These are phyloP conservation scores for Erythrolamprus reginae DNA, from an alignment of 2,113 vertebrate genomes.

Conservation along the genomic window DNA sequence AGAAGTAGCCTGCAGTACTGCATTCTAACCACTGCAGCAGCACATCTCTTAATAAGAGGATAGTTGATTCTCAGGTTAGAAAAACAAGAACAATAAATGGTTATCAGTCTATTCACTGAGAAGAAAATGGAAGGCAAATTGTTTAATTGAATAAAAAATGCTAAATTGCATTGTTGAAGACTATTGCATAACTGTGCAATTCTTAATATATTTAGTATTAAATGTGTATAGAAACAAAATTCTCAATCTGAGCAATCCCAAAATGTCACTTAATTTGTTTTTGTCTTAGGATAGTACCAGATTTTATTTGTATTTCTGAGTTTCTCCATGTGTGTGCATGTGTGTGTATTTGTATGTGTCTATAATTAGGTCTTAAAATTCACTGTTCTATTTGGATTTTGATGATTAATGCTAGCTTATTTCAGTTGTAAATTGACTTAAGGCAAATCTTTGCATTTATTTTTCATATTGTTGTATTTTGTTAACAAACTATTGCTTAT, in stretches of 20 bases:
- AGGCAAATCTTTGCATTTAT: background rate
- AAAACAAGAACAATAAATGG: background rate
- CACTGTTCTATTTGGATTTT: background rate
- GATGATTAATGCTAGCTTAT: background rate
- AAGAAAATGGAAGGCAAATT: background rate
- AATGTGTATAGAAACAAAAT: background rate
- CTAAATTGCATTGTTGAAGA: background rate
- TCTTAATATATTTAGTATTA: background rate
- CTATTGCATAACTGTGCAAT: background rate
- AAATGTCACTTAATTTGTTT: background rate
- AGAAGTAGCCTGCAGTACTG: too few relatives aligned
- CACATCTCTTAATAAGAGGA: background rate
- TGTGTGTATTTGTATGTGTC: background rate
- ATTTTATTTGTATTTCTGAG: background rate
- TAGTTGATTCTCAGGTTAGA: background rate
- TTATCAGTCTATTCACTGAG: background rate
- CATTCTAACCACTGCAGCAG: too few relatives aligned
- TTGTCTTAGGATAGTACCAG: background rate
- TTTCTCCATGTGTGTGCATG: background rate
- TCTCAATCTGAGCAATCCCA: background rate
- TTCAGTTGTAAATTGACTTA: background rate
- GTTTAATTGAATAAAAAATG: background rate
- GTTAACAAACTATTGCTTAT: background rate
- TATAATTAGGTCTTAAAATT: background rate
- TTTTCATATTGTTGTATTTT: background rate